Base-by-base conservation (phyloP, 2,888 invertebrate genomes). In the Zaprionus bogoriensis region DNA sequence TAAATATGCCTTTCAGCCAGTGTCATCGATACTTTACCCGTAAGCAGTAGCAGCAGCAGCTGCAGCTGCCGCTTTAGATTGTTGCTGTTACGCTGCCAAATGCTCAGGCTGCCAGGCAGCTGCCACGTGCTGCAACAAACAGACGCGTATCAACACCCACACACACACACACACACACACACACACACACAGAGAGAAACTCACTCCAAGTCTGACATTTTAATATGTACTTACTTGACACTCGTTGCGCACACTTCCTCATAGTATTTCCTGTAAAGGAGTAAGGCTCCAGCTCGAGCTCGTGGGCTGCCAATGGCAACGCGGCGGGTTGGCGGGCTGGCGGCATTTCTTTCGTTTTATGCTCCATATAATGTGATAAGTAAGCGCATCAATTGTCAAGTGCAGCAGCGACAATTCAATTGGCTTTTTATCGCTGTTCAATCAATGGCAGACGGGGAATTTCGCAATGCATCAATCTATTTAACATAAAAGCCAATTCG, bases 301-400 rank as follows among this genome's bases (percentile, higher is more conserved):
- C 20, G n/a, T n/a, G 30, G 2, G 53, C 45, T 58, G 60, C 44
- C 70, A 38, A n/a, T 53, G 66, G 66, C 66, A 70, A 70, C 67
- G 20, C 5, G 39, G 22, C n/a, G n/a, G n/a, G n/a, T n/a, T n/a
- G n/a, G n/a, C 23, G 4, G 23, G 3, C 23, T 23, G 23, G 3
- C 23, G 3, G 23, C 5, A 48, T 42, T 25, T 6, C 19, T 63
- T 50, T n/a, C 55, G n/a, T 36, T 50, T 65, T 22, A 32, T 62
- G 65, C 47, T 30, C 42, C 51, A 17, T 46, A 47, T 70, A 73
- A 81, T 81, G 73, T 65, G 81, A 78, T 77, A 74, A 84, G 74
- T 81, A 82, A 82, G 77, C 80, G 80, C 83, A 82, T 82, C 83
- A 79, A 67, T 72, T 79, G 80, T 44, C 80, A 60, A 82, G 54